Conservation (phyloP, 23 tunicate species). For the Styela clava region DNA sequence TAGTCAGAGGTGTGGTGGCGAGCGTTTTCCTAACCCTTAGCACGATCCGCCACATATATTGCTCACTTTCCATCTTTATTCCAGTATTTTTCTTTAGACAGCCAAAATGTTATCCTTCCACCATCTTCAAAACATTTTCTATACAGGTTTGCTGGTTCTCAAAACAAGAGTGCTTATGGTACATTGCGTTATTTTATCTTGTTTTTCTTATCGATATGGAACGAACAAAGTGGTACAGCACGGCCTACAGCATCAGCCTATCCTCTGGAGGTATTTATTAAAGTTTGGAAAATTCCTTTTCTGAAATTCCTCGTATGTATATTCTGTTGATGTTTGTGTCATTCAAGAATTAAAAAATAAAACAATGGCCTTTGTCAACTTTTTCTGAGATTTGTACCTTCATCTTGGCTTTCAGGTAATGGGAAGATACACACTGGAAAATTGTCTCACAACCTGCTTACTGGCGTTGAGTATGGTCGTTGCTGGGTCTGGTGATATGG, state of each 20-base stretch:
- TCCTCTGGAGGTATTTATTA: neutral
- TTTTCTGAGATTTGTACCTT: no score
- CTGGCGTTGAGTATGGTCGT: constrained; percentile 73
- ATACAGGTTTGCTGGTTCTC: constrained; percentile 88
- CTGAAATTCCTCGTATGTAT: neutral
- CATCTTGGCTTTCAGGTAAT: no score
- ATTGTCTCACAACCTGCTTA: constrained; percentile 61
- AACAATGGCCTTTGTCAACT: no score
- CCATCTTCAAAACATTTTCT: no score
- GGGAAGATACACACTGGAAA: constrained; percentile 60
- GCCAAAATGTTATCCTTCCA: no score
- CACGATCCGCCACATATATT: no score
- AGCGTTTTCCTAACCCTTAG: no score
- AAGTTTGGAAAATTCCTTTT: neutral
- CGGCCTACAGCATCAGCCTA: neutral
- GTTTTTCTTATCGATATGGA: constrained; percentile 50
- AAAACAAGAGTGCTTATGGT: constrained; percentile 66
- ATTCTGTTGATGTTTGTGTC: no score
- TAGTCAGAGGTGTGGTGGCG: no score
- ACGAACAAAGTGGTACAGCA: constrained; percentile 12
- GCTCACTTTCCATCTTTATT: no score
- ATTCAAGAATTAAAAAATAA: no score
- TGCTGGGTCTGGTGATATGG: constrained; percentile 91
- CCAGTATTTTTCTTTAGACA: no score
- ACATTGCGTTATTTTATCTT: constrained; percentile 54